Evolutionary conservation across 2,113 vertebrate genomes (phyloP), one percentile per base, ranked within the genome.

Genomic region (Psephotus haematonotus): DNA sequence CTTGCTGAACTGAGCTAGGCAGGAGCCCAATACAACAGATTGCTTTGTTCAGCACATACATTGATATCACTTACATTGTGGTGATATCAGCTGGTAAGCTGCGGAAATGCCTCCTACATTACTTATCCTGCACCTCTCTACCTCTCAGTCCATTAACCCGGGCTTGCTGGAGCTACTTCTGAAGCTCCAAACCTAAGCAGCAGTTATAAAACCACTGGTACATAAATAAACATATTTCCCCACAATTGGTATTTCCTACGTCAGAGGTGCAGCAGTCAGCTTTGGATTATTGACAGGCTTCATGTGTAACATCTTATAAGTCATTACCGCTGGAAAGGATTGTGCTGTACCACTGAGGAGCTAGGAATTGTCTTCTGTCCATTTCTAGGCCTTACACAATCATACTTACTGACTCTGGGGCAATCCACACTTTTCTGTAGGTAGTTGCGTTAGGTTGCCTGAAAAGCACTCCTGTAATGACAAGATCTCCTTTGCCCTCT

Each of bases 1-100:
- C 59, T 44, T 57, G 63, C 94, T 87, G 81, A 82, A 71, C 27
- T 31, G 27, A 71, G 53, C 44, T 41, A 52, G 52, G 77, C 1
- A 0, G 87, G 81, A 91, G 57, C 57, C 19, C 23, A 18, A 52
- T 17, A 57, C 17, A 44, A 63, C 33, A 90, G 84, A 92, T 65
- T 85, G 87, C 91, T 95, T 94, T 94, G 89, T 79, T 92, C 91
- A 95, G 93, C 86, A 76, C 86, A 39, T 75, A 55, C 46, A 10
- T 14, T 44, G 78, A 47, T 95, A 85, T 76, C 88, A 28, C 65
- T 89, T 70, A 71, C 77, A 37, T 5, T 76, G 89, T 68, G 91
- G 65, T 55, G 74, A 37, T 94, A 95, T 41, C 77, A 87, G 74
- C 91, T 72, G 91, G 71, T 63, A 31, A 84, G 35, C 55, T 82